Base-by-base conservation (phyloP, 1,140 invertebrate species). In the Saccostrea cuccullata region DNA sequence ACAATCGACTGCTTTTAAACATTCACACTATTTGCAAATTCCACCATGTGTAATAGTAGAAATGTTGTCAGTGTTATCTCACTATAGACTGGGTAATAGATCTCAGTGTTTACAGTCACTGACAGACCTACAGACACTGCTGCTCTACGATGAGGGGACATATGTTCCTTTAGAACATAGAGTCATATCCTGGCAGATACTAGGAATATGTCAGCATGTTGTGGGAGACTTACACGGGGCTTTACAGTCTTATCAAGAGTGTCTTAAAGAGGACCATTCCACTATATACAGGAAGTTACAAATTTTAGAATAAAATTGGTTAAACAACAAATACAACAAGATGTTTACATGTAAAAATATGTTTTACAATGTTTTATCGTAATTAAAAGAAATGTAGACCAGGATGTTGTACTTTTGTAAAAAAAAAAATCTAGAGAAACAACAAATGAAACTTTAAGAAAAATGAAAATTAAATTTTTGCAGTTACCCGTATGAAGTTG, bases 121-220 rank as follows among this genome's bases (percentile, higher is more conserved):
- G 15, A 67, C 60, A 67, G 60, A 67, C 17, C 60, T 67, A 67
- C 60, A 67, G 60, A 67, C 60, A 67, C 60, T 67, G 60, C 17
- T 67, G 60, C n/a, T 67, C 2, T 67, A n/a, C n/a, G 20, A 67
- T 67, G 60, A 67, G 8, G 20, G 9, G n/a, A n/a, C n/a, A n/a
- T 9, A n/a, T 8, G 6, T 20, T n/a, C 15, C 2, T 17, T 67
- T 67, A 5, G 0, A 5, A 1, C 0, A 0, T 3, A 67, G n/a
- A 67, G 15, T 23, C 60, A 23, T 67, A 8, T 67, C 60, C 0
- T 67, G 60, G 60, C 60, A 67, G 60, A 67, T 67, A 67, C 60
- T 67, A 9, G 60, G 60, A 11, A 67, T 67, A 20, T 67, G 60
- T 5, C 60, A 67, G 60, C 60, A 67, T 4, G 17, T 20, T n/a